These are phyloP conservation scores for Hyaena hyaena DNA, from an alignment of 2,113 vertebrate species.

Conservation along the genomic window DNA sequence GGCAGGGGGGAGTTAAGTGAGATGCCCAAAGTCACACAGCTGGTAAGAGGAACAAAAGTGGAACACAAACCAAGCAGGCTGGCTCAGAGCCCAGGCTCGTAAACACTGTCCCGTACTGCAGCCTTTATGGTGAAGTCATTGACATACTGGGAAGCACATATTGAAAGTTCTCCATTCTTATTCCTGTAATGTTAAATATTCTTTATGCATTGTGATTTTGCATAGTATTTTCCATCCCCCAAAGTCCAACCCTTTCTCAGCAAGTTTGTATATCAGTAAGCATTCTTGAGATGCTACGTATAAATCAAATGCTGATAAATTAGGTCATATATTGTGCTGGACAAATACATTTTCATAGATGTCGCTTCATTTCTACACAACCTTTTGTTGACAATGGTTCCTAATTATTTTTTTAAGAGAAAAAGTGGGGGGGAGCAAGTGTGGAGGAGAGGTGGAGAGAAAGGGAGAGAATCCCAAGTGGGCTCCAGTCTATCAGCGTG, in stretches of 20 bases:
- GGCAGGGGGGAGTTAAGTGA: background rate
- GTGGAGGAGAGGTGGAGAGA: no score
- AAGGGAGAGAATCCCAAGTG: no score
- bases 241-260: constrained; percentile 29
- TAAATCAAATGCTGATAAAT: background rate
- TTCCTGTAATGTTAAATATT: background rate
- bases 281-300: background rate
- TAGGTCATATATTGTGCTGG: background rate
- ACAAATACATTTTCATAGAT: background rate
- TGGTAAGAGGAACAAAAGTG: background rate
- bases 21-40: constrained; percentile 5
- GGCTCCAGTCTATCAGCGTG: no score
- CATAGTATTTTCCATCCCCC: background rate
- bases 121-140: background rate
- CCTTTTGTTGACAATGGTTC: background rate
- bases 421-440: no score
- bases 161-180: background rate
- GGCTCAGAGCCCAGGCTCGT: background rate
- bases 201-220: background rate
- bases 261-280: background rate
- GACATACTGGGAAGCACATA: background rate
- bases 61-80: background rate
- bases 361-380: background rate
- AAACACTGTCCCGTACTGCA: background rate
- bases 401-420: background rate